Percentiles rank a stretch among this genome's conserved stretches.
These are phyloP conservation scores for Pelecanoides urinatrix DNA, from an alignment of 2,113 vertebrate genomes.

Conservation along the genomic window DNA sequence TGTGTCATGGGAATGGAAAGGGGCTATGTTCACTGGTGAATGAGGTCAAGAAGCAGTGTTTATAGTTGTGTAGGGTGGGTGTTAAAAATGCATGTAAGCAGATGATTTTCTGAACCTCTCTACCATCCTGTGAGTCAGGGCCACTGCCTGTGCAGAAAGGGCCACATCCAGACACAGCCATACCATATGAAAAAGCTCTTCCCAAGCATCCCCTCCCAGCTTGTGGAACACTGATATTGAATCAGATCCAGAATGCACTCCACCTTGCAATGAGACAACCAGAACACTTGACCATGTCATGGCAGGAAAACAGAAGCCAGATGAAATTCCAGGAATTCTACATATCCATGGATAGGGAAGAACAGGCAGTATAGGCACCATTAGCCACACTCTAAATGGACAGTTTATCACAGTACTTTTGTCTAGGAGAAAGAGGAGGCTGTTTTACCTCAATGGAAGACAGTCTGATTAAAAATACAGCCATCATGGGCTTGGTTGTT, in stretches of 20 bases:
- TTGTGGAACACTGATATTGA: not conserved
- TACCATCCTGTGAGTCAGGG: not conserved
- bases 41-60: not conserved
- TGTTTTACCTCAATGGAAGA: not conserved
- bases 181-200: not conserved
- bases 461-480: not conserved
- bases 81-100: not conserved
- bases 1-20: not conserved
- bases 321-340: not conserved
- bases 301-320: not conserved
- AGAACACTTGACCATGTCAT: not conserved
- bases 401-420: not conserved
- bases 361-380: not conserved
- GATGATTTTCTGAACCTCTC: not conserved
- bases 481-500: not conserved
- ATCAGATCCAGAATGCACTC: not conserved
- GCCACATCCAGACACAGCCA: not conserved
- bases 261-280: not conserved
- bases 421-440: not conserved
- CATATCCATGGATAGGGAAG: not conserved
- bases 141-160: not conserved
- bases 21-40: not conserved
- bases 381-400: not conserved
- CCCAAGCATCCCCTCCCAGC: not conserved
- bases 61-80: not conserved